Conservation (phyloP, 2,888 invertebrate genomes). For the Bombylius major region DNA sequence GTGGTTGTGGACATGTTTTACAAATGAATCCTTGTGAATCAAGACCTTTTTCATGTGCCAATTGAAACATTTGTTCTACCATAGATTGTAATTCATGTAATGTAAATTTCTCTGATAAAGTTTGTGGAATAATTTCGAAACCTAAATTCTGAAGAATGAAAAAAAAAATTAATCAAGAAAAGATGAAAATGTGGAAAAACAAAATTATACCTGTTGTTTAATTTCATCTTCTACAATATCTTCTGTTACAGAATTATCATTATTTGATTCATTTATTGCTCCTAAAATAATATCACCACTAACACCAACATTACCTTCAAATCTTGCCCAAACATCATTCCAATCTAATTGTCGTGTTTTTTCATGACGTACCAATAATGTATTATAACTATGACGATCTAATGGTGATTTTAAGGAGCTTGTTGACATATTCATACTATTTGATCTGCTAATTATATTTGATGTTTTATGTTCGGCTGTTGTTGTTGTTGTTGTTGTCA, state of each 20-base stretch:
- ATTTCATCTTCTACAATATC: neutral
- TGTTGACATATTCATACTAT: slow-evolving; percentile 27
- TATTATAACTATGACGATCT: slow-evolving; percentile 32
- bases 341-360: slow-evolving; percentile 27
- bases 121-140: slow-evolving; percentile 45
- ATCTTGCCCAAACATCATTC: slow-evolving; percentile 46
- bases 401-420: slow-evolving; percentile 26
- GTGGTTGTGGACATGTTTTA: slow-evolving; percentile 42
- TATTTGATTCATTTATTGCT: slow-evolving; percentile 36
- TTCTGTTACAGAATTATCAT: neutral
- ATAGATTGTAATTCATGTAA: slow-evolving; percentile 45
- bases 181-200: neutral
- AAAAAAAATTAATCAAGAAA: slow-evolving; percentile 17
- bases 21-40: slow-evolving; percentile 82
- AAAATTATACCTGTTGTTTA: neutral
- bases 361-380: slow-evolving; percentile 30
- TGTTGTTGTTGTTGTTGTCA: neutral
- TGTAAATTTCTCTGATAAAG: slow-evolving; percentile 41
- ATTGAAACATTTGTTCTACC: slow-evolving; percentile 50
- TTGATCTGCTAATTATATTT: slow-evolving; percentile 24
- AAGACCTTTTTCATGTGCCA: slow-evolving; percentile 68
- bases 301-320: slow-evolving; percentile 23
- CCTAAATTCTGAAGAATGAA: slow-evolving; percentile 35
- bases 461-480: neutral
- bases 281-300: slow-evolving; percentile 26